phyloP scores from a whole-genome alignment of 2,888 invertebrate species.

The Troides oblongomaculatus region DNA sequence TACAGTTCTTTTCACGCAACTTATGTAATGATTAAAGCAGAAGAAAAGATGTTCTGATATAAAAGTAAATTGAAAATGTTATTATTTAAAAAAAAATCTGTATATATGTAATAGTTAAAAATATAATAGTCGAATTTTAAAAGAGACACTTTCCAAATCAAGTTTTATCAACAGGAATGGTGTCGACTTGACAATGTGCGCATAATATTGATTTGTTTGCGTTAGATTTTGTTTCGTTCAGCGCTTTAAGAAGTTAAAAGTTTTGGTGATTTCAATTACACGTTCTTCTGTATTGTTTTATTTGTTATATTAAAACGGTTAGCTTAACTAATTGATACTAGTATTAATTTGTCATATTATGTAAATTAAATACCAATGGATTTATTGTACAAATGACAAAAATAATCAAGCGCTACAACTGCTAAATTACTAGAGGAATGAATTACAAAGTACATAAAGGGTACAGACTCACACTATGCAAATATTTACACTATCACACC shows the following conservation, averaged over 20 bases:
- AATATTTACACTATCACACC: conserved; percentile 35
- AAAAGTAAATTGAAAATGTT: background rate
- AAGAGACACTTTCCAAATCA: background rate
- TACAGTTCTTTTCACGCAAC: background rate
- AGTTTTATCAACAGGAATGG: conserved; percentile 1
- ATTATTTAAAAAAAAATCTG: background rate
- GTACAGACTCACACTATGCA: conserved; percentile 28
- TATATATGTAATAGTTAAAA: conserved; percentile 27
- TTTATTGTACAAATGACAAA: background rate
- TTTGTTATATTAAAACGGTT: background rate
- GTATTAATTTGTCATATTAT: background rate
- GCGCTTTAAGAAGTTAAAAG: conserved; percentile 38
- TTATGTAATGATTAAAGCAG: background rate
- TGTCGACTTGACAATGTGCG: conserved; percentile 44
- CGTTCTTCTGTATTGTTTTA: background rate
- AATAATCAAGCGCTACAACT: conserved; percentile 10
- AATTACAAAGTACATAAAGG: conserved; percentile 9
- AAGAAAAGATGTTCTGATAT: background rate
- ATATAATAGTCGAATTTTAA: background rate
- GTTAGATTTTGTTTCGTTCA: conserved; percentile 34
- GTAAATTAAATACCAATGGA: background rate
- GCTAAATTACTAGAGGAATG: background rate
- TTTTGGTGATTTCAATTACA: background rate
- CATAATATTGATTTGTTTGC: conserved; percentile 45
- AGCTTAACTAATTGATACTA: background rate